phyloP scores from a whole-genome alignment of 2,113 vertebrate species.

The Octodon degus region DNA sequence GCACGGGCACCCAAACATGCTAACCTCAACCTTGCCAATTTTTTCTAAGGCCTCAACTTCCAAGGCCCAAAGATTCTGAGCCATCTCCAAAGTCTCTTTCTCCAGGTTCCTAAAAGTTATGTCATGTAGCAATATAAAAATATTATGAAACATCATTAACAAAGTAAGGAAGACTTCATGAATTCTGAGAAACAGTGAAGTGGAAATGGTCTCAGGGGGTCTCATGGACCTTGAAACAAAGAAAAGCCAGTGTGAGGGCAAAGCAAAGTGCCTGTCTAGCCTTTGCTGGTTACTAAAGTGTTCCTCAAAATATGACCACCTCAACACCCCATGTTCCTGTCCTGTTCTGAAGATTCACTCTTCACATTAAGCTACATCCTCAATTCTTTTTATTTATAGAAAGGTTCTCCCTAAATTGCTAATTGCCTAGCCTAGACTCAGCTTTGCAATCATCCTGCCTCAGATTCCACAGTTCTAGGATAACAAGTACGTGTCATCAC shows the following conservation, averaged over 20 bases:
- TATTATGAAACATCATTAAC: neutral
- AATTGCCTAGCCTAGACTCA: neutral
- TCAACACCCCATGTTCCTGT: neutral
- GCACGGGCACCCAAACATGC: neutral
- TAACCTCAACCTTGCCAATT: neutral
- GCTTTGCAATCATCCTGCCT: neutral
- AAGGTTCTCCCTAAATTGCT: neutral
- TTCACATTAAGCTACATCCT: neutral
- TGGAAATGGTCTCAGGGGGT: neutral
- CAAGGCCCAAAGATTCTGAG: neutral
- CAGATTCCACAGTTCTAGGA: neutral
- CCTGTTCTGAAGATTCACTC: neutral
- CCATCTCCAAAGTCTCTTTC: neutral
- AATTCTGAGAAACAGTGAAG: neutral
- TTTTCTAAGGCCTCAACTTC: accelerated
- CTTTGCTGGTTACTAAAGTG: no score
- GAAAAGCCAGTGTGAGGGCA: neutral
- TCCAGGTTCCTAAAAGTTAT: neutral
- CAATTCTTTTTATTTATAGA: neutral
- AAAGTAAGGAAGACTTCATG: neutral
- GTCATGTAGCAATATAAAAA: neutral
- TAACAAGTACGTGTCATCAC: neutral
- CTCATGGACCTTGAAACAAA: neutral
- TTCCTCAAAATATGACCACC: neutral
- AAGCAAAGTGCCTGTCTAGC: neutral